A percentile compares a stretch with the other conserved stretches of the same genome.
These are phyloP conservation scores for Spatulosminthurus flaviceps DNA, from an alignment of 2,888 invertebrate genomes.

Conservation along the genomic window DNA sequence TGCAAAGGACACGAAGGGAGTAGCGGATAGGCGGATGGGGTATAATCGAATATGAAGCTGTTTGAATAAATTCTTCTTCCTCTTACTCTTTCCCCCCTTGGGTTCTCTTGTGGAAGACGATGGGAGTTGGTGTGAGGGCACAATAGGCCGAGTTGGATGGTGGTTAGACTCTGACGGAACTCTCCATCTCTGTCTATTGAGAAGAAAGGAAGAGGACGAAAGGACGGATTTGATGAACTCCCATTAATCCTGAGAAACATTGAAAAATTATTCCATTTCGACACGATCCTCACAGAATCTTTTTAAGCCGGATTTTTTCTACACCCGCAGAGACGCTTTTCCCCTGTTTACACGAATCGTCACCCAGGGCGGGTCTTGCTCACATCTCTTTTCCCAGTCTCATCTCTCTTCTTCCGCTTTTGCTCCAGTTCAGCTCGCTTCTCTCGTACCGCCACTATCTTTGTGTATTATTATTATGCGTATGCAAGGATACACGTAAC, in stretches of 20 bases:
- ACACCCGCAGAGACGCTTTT: slow-evolving; percentile 19
- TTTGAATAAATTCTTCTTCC: neutral
- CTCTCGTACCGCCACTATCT: neutral
- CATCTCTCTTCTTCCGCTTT: slow-evolving; percentile 38
- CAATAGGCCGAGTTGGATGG: neutral
- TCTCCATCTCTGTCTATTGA: neutral
- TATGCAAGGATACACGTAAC: no score
- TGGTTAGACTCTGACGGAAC: no score
- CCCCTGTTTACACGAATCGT: slow-evolving; percentile 43
- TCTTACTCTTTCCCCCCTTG: neutral
- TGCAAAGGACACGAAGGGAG: no score
- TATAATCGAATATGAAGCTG: slow-evolving; percentile 11
- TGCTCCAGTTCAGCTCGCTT: neutral
- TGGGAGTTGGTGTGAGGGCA: no score
- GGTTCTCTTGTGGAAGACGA: neutral
- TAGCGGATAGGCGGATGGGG: neutral
- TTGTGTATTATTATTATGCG: neutral
- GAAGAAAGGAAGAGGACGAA: slow-evolving; percentile 23
- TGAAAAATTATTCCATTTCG: slow-evolving; percentile 47
- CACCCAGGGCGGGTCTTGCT: slow-evolving; percentile 45
- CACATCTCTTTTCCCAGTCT: slow-evolving; percentile 34
- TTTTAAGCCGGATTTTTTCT: slow-evolving; percentile 34
- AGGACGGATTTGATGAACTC: slow-evolving; percentile 33
- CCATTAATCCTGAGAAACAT: slow-evolving; percentile 46
- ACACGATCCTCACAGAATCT: slow-evolving; percentile 38